These are phyloP conservation scores for Tinamus major DNA, from an alignment of 2,797 vertebrate species.

Conservation along the genomic window DNA sequence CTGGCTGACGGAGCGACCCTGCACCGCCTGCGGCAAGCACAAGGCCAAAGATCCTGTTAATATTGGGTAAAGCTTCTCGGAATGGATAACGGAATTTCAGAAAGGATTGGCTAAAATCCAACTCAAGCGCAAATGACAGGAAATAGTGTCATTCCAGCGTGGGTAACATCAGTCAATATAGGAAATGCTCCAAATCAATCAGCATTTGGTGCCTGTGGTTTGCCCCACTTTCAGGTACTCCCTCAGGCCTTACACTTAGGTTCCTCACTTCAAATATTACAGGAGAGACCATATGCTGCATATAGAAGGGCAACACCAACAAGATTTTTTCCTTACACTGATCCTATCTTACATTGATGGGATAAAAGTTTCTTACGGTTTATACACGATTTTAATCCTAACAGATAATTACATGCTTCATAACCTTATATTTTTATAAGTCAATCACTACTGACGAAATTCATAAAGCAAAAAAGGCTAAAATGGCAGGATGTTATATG, in stretches of 20 bases:
- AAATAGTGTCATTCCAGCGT: neutral
- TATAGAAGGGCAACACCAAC: neutral
- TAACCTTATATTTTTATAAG: neutral
- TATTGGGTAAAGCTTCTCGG: neutral
- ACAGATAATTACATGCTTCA: neutral
- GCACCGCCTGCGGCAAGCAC: constrained; percentile 81
- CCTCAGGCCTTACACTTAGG: neutral
- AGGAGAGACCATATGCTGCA: neutral
- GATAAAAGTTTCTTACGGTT: neutral
- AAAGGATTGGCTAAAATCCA: neutral
- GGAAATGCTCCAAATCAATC: neutral
- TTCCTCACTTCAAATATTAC: neutral
- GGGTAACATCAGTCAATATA: neutral
- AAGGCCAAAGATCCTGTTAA: neutral
- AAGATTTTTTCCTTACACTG: neutral
- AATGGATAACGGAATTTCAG: neutral
- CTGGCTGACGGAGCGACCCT: constrained; percentile 81
- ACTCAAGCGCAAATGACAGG: neutral
- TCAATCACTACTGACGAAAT: neutral
- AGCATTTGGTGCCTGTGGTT: accelerated
- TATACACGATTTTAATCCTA: neutral
- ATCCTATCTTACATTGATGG: neutral
- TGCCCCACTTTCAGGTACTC: neutral
- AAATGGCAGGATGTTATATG: neutral
- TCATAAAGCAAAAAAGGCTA: neutral